Evolutionary conservation across 2,888 invertebrate genomes (phyloP), one percentile per base, ranked within the genome.

Genomic region (Rhogogaster chlorosoma): DNA sequence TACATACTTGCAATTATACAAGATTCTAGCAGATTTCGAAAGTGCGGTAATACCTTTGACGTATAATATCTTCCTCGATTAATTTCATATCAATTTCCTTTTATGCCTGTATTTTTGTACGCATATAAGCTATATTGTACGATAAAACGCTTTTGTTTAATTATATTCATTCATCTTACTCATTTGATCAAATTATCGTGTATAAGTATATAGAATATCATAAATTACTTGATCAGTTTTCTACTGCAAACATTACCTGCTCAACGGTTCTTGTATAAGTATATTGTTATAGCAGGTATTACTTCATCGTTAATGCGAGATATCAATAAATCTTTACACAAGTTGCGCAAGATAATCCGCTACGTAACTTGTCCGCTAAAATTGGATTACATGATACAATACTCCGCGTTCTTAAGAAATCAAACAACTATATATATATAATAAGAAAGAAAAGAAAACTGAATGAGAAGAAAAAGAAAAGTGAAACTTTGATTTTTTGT

Each of bases 311-410:
- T 70, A n/a, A 70, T 70, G 7, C 70, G 32, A 67, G 15, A 70
- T 70, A 73, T 73, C 71, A 73, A 73, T 73, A 36, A 73, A 73
- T 73, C 71, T 38, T 36, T 1, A 42, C 26, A 42, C 26, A 42
- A 42, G 26, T 73, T 73, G 12, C 71, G 71, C 71, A 73, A 73
- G 42, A 73, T 73, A 42, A 73, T 73, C 42, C 42, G 36, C 18
- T 18, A 36, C 36, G 70, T 36, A 70, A n/a, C 36, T n/a, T 18
- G 18, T 18, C 36, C 32, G 32, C 10, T 70, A 70, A 70, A 70
- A 70, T 32, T 18, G 70, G 4, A 32, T 70, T 70, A 32, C 4
- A 29, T 18, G 22, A 61, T 26, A 26, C 26, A 12, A 26, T 61
- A 22, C 12, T 26, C 12, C 61, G 22, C 61, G 22, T 61, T 29